These are phyloP conservation scores for Drosophila rellima DNA, from an alignment of 2,888 invertebrate genomes.

Conservation along the genomic window DNA sequence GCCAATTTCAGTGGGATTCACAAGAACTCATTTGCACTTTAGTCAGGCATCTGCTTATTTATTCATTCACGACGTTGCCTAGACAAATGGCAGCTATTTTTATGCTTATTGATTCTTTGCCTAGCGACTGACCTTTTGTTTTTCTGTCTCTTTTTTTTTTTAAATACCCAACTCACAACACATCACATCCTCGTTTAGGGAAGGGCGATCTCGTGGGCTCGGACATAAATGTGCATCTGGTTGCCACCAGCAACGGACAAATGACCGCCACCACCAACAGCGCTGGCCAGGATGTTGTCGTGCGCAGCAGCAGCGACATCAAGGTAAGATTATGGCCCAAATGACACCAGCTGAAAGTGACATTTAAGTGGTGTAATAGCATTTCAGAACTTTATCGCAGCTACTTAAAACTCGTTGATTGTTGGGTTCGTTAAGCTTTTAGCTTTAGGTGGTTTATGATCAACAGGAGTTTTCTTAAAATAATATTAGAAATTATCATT, in stretches of 20 bases:
- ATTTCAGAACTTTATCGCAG: constrained; percentile 2
- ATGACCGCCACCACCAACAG: constrained; percentile 88
- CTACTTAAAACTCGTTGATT: not conserved
- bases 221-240: constrained; percentile 94
- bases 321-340: constrained; percentile 86
- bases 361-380: not conserved
- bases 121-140: constrained; percentile 64
- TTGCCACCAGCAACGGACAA: constrained; percentile 88
- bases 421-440: not conserved
- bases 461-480: no score
- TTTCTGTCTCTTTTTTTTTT: constrained; percentile 1
- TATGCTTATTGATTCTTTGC: constrained; percentile 75
- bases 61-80: constrained; percentile 71
- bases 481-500: no score
- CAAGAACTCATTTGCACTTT: constrained; percentile 37
- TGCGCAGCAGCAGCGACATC: constrained; percentile 97
- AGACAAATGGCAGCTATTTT: constrained; percentile 79
- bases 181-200: constrained; percentile 87
- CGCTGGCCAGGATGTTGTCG: constrained; percentile 90
- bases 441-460: not conserved
- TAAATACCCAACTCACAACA: constrained; percentile 23
- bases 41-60: constrained; percentile 61
- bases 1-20: constrained; percentile 5
- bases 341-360: constrained; percentile 27
- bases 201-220: constrained; percentile 98